These are phyloP conservation scores for Lepidochrysops patricia DNA, from an alignment of 2,888 invertebrate species.

Conservation along the genomic window DNA sequence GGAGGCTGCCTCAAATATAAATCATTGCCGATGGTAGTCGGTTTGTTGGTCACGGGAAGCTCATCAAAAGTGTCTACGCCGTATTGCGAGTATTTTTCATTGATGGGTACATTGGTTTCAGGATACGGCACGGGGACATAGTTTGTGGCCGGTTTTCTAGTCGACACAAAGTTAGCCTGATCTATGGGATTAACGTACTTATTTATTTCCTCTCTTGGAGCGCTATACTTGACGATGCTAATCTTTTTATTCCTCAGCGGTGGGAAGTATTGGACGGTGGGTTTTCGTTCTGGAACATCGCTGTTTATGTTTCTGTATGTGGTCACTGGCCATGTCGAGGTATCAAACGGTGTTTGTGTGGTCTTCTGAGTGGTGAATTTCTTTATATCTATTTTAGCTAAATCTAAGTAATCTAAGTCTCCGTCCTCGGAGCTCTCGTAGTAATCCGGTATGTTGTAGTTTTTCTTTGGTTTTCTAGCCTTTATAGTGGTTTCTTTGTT, in stretches of 20 bases:
- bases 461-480: constrained; percentile 36
- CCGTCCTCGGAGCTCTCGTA: constrained; percentile 49
- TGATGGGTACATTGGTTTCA: neutral
- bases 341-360: constrained; percentile 23
- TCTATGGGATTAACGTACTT: constrained; percentile 33
- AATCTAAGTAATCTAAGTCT: constrained; percentile 46
- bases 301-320: constrained; percentile 24
- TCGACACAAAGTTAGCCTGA: neutral
- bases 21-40: constrained; percentile 19
- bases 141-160: constrained; percentile 11
- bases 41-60: constrained; percentile 9
- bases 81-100: neutral
- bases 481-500: constrained; percentile 9
- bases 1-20: constrained; percentile 33
- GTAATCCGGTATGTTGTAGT: constrained; percentile 42
- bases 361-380: constrained; percentile 35
- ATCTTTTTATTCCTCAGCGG: constrained; percentile 39
- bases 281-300: constrained; percentile 37
- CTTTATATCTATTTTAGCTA: constrained; percentile 52
- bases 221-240: constrained; percentile 38
- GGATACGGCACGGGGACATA: neutral
- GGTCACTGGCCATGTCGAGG: constrained; percentile 26
- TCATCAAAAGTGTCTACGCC: constrained; percentile 2
- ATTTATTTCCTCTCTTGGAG: constrained; percentile 1
- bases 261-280: constrained; percentile 60